Percentiles rank a stretch among this genome's conserved stretches.
These are phyloP conservation scores for Augochlora pura DNA, from an alignment of 1,140 invertebrate genomes.

Conservation along the genomic window DNA sequence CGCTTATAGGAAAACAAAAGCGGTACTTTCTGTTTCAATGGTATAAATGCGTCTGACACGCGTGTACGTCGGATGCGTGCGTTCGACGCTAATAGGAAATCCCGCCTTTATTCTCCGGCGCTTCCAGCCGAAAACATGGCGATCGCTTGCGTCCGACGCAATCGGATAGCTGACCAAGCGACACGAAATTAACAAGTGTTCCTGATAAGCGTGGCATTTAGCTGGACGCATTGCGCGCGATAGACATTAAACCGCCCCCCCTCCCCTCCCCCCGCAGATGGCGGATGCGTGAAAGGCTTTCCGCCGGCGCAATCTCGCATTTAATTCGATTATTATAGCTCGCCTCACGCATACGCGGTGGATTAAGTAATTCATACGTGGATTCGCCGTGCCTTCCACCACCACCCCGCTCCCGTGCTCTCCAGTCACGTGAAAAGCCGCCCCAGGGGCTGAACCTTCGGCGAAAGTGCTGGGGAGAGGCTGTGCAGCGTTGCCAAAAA, in stretches of 20 bases:
- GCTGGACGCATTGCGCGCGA: conserved; percentile 8
- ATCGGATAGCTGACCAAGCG: neutral
- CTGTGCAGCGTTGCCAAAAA: too few relatives aligned
- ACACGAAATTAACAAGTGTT: conserved; percentile 36
- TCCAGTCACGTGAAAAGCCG: conserved; percentile 15
- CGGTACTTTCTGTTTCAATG: too few relatives aligned
- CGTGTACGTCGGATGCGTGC: too few relatives aligned
- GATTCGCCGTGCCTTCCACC: conserved; percentile 18
- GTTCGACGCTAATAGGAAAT: too few relatives aligned
- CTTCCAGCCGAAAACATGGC: neutral
- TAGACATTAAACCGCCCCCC: conserved; percentile 36
- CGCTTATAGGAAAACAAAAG: too few relatives aligned
- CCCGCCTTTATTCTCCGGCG: neutral
- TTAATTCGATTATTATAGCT: conserved; percentile 61
- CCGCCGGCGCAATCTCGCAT: conserved; percentile 52
- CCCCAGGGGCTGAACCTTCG: too few relatives aligned
- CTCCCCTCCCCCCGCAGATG: too few relatives aligned
- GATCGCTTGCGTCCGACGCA: neutral
- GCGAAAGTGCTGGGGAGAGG: too few relatives aligned
- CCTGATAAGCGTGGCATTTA: conserved; percentile 49
- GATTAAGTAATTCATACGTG: conserved; percentile 64
- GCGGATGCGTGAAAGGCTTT: conserved; percentile 39
- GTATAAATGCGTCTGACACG: too few relatives aligned
- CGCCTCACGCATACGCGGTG: conserved; percentile 22
- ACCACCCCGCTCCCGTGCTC: conserved; percentile 17